phyloP scores from a whole-genome alignment of 2,113 vertebrate species.

The Glareola pratincola region DNA sequence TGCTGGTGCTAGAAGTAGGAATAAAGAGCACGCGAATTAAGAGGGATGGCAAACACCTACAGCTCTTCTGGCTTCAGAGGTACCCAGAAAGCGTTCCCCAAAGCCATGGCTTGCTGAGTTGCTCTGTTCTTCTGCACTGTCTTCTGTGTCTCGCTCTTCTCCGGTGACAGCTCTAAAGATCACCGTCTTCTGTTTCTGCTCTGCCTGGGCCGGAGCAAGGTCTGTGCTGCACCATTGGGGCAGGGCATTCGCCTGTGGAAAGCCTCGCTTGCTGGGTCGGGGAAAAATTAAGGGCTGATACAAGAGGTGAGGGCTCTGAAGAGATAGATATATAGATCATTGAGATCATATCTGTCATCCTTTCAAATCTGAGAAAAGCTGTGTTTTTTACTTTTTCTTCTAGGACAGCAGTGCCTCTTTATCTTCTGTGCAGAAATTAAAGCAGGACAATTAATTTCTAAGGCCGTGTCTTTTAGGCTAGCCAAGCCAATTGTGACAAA shows the following conservation, averaged over 20 bases:
- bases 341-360: not conserved
- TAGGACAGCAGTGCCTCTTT: not conserved
- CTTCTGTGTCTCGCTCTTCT: not conserved
- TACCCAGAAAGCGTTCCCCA: not conserved
- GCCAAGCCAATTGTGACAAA: not conserved
- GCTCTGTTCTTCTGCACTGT: not conserved
- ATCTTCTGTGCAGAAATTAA: not conserved
- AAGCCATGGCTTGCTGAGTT: not conserved
- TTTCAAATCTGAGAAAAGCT: not conserved
- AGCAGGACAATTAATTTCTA: not conserved
- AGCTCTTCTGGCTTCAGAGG: not conserved
- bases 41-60: not conserved
- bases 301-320: not conserved
- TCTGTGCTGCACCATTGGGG: not conserved
- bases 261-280: not conserved
- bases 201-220: not conserved
- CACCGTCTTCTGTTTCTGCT: not conserved
- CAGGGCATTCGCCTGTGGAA: not conserved
- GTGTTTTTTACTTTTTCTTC: not conserved
- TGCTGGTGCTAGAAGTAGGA: not conserved
- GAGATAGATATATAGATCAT: not conserved
- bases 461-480: not conserved
- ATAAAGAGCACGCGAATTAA: accelerated
- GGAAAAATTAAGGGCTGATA: not conserved
- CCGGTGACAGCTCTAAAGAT: accelerated